Evolutionary conservation across 2,113 vertebrate species (phyloP).

Genomic region (Coturnix japonica): DNA sequence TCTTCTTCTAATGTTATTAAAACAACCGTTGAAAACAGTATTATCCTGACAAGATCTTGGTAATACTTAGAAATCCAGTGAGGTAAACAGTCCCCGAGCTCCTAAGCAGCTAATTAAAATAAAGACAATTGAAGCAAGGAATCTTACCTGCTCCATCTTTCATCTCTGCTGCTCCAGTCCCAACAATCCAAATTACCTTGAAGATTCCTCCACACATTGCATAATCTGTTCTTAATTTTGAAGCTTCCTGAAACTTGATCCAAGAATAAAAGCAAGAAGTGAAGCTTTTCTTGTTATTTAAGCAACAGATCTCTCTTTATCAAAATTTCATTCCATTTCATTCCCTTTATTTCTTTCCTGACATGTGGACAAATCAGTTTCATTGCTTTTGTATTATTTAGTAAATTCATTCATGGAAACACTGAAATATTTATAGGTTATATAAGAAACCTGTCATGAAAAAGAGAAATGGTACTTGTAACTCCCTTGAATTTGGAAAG

Average conservation of each 20-base stretch:
- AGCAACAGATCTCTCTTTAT: background rate
- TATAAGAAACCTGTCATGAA: background rate
- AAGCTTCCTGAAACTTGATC: background rate
- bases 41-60: background rate
- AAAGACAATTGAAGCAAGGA: background rate
- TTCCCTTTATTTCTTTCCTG: background rate
- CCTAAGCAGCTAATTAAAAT: background rate
- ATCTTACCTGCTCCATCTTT: background rate
- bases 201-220: background rate
- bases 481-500: background rate
- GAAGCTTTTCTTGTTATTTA: background rate
- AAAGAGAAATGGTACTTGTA: background rate
- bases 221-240: background rate
- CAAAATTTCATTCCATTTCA: background rate
- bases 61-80: background rate
- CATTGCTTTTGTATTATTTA: slow-evolving; percentile 24
- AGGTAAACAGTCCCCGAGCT: background rate
- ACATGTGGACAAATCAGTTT: background rate
- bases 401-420: background rate
- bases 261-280: background rate
- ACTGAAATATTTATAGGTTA: background rate
- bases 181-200: background rate
- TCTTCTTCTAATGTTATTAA: background rate
- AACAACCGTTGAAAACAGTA: background rate
- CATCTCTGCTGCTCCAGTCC: background rate